Conservation (phyloP, 2,888 invertebrate species). For the Brachyptera risi region DNA sequence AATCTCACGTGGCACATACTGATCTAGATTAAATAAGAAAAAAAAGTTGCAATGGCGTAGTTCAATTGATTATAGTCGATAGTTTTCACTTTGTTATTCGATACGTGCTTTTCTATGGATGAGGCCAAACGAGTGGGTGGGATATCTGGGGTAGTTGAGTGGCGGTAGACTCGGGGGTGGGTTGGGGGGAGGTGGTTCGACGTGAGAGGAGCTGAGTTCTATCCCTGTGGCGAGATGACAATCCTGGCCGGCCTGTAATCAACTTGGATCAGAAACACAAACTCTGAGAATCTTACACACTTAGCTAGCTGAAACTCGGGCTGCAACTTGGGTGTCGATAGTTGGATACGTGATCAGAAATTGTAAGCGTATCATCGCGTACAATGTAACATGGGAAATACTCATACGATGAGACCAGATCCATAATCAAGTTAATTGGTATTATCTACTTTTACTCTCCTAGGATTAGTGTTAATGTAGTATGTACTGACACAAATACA, state of each 20-base stretch:
- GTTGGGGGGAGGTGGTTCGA: too few relatives aligned
- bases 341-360: conserved; percentile 1
- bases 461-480: background rate
- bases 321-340: conserved; percentile 2
- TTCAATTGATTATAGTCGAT: background rate
- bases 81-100: too few relatives aligned
- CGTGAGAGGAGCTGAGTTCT: background rate
- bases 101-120: too few relatives aligned
- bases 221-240: background rate
- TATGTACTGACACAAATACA: too few relatives aligned
- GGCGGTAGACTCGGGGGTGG: too few relatives aligned
- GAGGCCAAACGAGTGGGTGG: too few relatives aligned
- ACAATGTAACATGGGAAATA: background rate
- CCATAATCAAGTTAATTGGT: background rate
- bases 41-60: too few relatives aligned
- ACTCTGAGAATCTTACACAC: conserved; percentile 4
- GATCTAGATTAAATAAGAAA: too few relatives aligned
- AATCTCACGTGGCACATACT: too few relatives aligned
- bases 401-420: background rate
- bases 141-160: too few relatives aligned
- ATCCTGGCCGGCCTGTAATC: background rate
- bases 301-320: background rate
- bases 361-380: background rate
- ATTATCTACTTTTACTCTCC: background rate
- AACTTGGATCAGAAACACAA: background rate